These are phyloP conservation scores for Pungitius pungitius DNA, from an alignment of 2,113 vertebrate species.

Conservation along the genomic window DNA sequence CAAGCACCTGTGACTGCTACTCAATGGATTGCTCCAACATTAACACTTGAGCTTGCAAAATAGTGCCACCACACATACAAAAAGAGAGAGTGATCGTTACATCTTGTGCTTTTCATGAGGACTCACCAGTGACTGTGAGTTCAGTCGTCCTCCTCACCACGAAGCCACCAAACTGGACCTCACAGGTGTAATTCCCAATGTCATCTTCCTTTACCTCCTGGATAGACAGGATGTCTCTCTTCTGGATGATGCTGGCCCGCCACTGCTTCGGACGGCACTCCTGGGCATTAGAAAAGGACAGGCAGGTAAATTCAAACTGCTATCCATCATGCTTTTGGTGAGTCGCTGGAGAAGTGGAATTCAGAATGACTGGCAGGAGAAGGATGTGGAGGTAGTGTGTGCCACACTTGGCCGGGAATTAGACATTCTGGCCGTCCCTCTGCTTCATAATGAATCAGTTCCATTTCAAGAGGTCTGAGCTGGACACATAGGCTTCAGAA, in stretches of 20 bases:
- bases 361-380: slow-evolving; percentile 17
- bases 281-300: slow-evolving; percentile 55
- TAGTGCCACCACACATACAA: neutral
- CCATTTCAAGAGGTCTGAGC: slow-evolving; percentile 22
- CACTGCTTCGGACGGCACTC: slow-evolving; percentile 85
- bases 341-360: slow-evolving; percentile 7
- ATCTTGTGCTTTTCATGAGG: neutral
- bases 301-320: slow-evolving; percentile 1
- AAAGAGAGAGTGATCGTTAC: neutral
- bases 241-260: slow-evolving; percentile 88
- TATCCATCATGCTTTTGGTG: neutral
- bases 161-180: slow-evolving; percentile 92
- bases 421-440: slow-evolving; percentile 9
- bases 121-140: slow-evolving; percentile 92
- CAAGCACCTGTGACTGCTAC: slow-evolving; percentile 8
- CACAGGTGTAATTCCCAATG: slow-evolving; percentile 98
- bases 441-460: slow-evolving; percentile 33
- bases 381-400: slow-evolving; percentile 4
- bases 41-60: neutral
- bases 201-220: slow-evolving; percentile 95
- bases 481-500: slow-evolving; percentile 32
- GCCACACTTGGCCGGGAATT: neutral
- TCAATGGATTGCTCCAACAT: neutral
- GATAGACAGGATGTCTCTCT: slow-evolving; percentile 89
- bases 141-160: slow-evolving; percentile 93